Conservation (phyloP, 1,140 invertebrate genomes). For the Heliconius melpomene region DNA sequence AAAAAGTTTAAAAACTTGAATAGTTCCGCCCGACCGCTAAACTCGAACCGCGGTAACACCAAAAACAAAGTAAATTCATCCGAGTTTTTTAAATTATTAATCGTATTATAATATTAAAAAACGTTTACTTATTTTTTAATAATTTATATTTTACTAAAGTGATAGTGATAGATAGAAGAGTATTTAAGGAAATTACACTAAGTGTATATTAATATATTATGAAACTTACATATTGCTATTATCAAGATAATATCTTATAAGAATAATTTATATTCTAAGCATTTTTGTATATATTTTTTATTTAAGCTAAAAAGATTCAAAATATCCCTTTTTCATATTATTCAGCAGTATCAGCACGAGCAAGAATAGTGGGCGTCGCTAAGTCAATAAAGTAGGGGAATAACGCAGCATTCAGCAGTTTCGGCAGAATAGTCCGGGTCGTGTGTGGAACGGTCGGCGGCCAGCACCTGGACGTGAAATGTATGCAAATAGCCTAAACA, state of each 20-base stretch:
- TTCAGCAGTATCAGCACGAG: conserved; percentile 37
- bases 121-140: not conserved
- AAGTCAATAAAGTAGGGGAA: conserved; percentile 41
- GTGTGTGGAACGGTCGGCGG: conserved; percentile 37
- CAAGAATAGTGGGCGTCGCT: conserved; percentile 24
- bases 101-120: not conserved
- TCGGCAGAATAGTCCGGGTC: conserved; percentile 38
- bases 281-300: not conserved
- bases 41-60: conserved; percentile 12
- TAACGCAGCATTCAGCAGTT: conserved; percentile 42
- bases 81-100: not conserved
- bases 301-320: conserved; percentile 6
- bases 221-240: too few species aligned
- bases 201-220: too few species aligned
- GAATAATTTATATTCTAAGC: too few species aligned
- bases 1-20: conserved; percentile 31
- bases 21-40: conserved; percentile 24
- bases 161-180: too few species aligned
- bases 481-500: conserved; percentile 48
- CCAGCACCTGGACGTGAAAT: conserved; percentile 45
- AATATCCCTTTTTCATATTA: conserved; percentile 16
- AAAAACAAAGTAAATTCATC: not conserved
- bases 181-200: too few species aligned
- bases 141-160: not conserved
- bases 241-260: too few species aligned